Conservation (phyloP, 2,797 vertebrate genomes). For the Mus minutoides region DNA sequence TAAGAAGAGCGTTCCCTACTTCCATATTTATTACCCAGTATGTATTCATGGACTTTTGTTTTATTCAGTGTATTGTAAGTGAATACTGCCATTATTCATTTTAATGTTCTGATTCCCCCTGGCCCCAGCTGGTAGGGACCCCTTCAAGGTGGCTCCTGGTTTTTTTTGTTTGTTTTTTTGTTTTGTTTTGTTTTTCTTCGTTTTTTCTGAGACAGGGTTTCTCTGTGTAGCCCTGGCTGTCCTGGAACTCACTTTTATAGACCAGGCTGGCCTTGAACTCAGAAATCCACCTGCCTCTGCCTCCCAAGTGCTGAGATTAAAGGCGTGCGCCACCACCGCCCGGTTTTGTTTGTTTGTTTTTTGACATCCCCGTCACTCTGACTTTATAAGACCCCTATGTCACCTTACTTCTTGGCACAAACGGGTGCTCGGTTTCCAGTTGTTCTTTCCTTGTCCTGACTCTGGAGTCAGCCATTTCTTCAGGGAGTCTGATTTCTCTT, state of each 20-base stretch:
- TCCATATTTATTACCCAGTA: constrained; percentile 24
- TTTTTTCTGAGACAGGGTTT: no score
- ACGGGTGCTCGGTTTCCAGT: background rate
- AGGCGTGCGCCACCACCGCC: no score
- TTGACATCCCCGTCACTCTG: background rate
- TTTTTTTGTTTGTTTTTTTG: no score
- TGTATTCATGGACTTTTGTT: constrained; percentile 64
- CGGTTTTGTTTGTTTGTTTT: no score
- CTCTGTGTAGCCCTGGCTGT: no score
- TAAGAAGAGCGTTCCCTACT: constrained; percentile 16
- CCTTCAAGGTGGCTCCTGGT: background rate
- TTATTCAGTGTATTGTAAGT: constrained; percentile 38
- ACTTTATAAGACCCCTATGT: background rate
- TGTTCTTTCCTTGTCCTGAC: constrained; percentile 22
- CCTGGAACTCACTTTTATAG: no score
- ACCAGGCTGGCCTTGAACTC: no score
- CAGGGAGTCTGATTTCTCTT: constrained; percentile 6
- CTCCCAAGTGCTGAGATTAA: no score
- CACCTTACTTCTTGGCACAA: constrained; percentile 28
- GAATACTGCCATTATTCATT: constrained; percentile 39
- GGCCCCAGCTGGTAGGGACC: background rate
- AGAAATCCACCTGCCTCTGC: no score
- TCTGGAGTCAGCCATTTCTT: background rate
- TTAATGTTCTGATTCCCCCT: constrained; percentile 42
- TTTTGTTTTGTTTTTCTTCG: no score